Base-by-base conservation (phyloP, 2,888 invertebrate genomes). In the Cantharis rustica region DNA sequence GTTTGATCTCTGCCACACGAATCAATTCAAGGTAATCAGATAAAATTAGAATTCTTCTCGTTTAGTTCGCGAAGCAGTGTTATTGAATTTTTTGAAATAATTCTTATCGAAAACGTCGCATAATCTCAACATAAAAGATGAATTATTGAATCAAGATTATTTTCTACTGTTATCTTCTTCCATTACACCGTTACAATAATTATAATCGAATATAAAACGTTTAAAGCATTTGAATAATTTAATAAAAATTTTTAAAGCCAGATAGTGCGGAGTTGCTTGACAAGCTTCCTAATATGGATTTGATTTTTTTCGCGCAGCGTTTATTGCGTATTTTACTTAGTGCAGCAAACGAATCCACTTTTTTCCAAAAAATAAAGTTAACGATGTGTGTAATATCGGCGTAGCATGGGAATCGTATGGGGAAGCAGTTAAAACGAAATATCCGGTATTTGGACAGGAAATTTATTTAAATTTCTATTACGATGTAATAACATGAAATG, bases 151-250 rank as follows among this genome's bases (percentile, higher is more conserved):
- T 66, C 64, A 20, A 66, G 64, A 66, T 66, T 66, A 66, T 66
- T 68, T 68, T 68, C 68, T 68, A 27, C 68, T 27, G 27, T 68
- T 27, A 27, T 27, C 73, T 75, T 61, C 61, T 75, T 70, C 68
- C 16, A 47, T 23, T 20, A 23, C 68, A 71, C 75, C 75, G 71
- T 75, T 75, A 75, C 20, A 16, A 27, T 71, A 68, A 75, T 75
- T 75, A 71, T 71, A 71, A 75, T 75, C 71, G 62, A 64, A 64
- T 61, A 68, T 71, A 71, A 63, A 75, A 71, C 71, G 68, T 75
- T 75, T 75, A 75, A 71, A 68, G 75, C 71, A 75, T 75, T 71
- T 75, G 75, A 75, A 75, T 75, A 75, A 75, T 75, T 75, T 75
- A 75, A 75, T 75, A 71, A 75, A 73, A 16, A 66, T 23, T 20